Evolutionary conservation across 2,113 vertebrate genomes (phyloP).

Genomic region (Condylura cristata): DNA sequence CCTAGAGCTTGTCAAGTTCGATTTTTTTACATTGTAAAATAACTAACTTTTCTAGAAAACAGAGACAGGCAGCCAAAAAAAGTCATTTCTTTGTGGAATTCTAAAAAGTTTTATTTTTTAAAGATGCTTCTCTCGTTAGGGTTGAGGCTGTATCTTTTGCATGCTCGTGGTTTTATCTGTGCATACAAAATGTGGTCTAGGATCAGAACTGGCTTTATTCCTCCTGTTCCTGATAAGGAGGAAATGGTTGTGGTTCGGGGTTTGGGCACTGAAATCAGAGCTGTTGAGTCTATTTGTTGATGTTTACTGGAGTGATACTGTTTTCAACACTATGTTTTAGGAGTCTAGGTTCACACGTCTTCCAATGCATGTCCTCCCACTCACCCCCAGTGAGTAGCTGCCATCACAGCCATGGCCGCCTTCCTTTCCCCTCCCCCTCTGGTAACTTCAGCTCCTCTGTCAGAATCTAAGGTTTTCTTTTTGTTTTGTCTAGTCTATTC

Average conservation of each 20-base stretch:
- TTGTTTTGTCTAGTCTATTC: no score
- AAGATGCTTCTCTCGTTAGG: background rate
- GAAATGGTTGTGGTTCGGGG: background rate
- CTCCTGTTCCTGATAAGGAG: background rate
- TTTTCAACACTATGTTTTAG: no score
- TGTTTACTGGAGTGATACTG: no score
- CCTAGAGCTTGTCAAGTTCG: background rate
- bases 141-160: background rate
- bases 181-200: background rate
- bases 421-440: no score
- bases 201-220: background rate
- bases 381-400: no score
- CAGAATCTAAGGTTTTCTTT: no score
- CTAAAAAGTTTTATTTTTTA: background rate
- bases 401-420: no score
- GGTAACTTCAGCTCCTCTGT: no score
- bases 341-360: no score
- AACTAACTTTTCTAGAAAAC: background rate
- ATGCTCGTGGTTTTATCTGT: background rate
- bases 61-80: background rate
- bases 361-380: no score
- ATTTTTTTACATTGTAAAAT: conserved; percentile 1
- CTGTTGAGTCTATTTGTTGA: no score
- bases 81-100: background rate
- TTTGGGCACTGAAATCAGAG: background rate